Evolutionary conservation across 2,888 invertebrate species (phyloP), one percentile per base, ranked within the genome.

Genomic region (Rhabditoides inermis): DNA sequence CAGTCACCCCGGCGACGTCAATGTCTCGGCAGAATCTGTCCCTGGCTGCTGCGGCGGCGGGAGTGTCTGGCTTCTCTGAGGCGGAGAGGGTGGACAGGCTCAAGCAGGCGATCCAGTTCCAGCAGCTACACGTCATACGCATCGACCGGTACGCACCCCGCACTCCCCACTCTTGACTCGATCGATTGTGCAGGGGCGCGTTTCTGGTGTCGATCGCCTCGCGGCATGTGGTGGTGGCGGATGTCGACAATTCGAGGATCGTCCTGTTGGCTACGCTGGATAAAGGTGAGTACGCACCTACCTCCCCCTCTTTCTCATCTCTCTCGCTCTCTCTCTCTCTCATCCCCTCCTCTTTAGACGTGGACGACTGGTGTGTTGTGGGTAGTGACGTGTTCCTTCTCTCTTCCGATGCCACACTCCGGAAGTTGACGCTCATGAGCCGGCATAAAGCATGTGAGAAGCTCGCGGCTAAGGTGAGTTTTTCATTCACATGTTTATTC

Each of bases 361-460:
- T n/a, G n/a, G n/a, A n/a, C n/a, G n/a, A n/a, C n/a, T n/a, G n/a
- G n/a, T n/a, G n/a, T n/a, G n/a, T n/a, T n/a, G n/a, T n/a, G n/a
- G 53, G 53, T 7, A 55, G 55, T 25, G 66, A 66, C 44, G 51
- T 66, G 15, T 66, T 66, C 36, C 56, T 63, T 12, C 56, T 66
- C 26, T 45, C 61, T 20, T 44, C 51, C n/a, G 62, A 58, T 20
- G 56, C 59, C 26, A 49, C 51, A 39, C 39, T 62, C 7, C 48
- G 59, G 23, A 66, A 66, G 47, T 64, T 58, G 35, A 58, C 57
- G 5, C 55, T 66, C 2, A 55, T 63, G n/a, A 39, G 56, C 10
- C 37, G 49, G 4, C 25, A 44, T 22, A 63, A 56, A 49, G 50
- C 58, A 1, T 49, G 58, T 20, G 66, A 66, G 25, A 62, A 62